Conservation (phyloP, 2,888 invertebrate species). For the Geotrupes spiniger region DNA sequence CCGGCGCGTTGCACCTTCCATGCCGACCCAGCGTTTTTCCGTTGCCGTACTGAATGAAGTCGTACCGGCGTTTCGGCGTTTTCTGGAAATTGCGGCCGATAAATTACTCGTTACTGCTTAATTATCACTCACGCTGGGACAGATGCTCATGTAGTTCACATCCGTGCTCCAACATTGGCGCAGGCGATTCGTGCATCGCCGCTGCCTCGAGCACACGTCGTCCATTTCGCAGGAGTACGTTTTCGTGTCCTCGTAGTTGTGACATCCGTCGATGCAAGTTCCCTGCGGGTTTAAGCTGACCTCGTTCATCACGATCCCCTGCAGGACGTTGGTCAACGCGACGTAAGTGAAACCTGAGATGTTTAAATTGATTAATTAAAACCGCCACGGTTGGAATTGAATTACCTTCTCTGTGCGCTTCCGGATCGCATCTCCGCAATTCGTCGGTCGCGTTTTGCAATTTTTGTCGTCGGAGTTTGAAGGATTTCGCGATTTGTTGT, state of each 20-base stretch:
- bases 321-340: constrained; percentile 70
- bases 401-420: background rate
- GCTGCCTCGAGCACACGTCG: constrained; percentile 60
- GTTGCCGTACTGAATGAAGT: too few species aligned
- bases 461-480: too few species aligned
- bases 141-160: background rate
- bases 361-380: background rate
- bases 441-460: background rate
- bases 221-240: constrained; percentile 65
- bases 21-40: too few species aligned
- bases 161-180: constrained; percentile 28
- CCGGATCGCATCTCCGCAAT: constrained; percentile 5
- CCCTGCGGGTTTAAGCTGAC: constrained; percentile 69
- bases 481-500: too few species aligned
- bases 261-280: constrained; percentile 62
- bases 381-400: constrained; percentile 18
- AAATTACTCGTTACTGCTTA: too few species aligned
- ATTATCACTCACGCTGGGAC: constrained; percentile 4
- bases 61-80: too few species aligned
- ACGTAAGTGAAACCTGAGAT: constrained; percentile 61
- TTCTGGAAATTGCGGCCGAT: too few species aligned
- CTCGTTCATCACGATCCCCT: constrained; percentile 83
- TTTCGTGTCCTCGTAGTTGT: constrained; percentile 44
- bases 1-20: too few species aligned
- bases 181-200: constrained; percentile 24